Conservation (phyloP, 1,140 invertebrate species). For the Diachasma alloeum region DNA sequence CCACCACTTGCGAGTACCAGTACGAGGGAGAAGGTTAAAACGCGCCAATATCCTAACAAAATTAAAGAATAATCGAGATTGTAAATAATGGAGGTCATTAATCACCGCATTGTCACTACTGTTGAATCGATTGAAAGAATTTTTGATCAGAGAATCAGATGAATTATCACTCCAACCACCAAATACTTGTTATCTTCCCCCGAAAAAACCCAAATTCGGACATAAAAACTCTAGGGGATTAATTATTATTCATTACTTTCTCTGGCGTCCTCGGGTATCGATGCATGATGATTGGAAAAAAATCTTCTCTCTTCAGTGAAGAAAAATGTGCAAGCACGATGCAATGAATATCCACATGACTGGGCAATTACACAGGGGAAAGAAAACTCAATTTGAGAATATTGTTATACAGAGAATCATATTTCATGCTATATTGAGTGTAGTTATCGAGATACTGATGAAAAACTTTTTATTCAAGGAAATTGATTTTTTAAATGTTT, state of each 20-base stretch:
- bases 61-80: slow-evolving; percentile 45
- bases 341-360: background rate
- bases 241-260: background rate
- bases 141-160: background rate
- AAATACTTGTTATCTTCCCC: background rate
- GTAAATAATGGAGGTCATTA: slow-evolving; percentile 21
- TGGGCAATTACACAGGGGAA: background rate
- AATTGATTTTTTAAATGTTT: too few species aligned
- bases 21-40: slow-evolving; percentile 40
- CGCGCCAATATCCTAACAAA: slow-evolving; percentile 46
- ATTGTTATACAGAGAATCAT: background rate
- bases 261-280: background rate
- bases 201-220: background rate
- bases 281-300: background rate
- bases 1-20: slow-evolving; percentile 36
- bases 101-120: background rate
- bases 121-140: background rate
- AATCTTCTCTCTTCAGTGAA: background rate
- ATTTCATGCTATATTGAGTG: too few species aligned
- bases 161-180: background rate
- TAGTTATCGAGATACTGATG: too few species aligned
- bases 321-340: slow-evolving; percentile 4
- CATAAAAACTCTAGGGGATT: background rate
- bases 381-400: too few species aligned
- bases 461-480: too few species aligned